Percentiles rank a stretch among this genome's conserved stretches.
Conservation (phyloP, 2,888 invertebrate species). For the Tridacna gigas region DNA sequence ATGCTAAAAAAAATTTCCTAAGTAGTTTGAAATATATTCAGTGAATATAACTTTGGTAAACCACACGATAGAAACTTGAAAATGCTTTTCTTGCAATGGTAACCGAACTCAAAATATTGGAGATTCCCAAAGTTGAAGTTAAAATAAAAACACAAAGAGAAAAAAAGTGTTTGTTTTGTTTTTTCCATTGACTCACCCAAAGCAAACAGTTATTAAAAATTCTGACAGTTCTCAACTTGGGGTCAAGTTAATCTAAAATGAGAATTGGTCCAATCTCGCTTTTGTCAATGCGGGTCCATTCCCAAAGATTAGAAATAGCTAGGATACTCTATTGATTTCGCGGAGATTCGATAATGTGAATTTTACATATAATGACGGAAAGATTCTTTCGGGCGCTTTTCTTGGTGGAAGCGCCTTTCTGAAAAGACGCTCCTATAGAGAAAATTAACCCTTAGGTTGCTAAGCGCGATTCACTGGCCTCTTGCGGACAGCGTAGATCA, state of each 20-base stretch:
- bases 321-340: conserved; percentile 67
- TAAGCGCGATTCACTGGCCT: too few species aligned
- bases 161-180: background rate
- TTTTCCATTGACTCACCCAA: conserved; percentile 40
- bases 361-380: conserved; percentile 63
- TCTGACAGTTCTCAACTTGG: conserved; percentile 66
- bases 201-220: conserved; percentile 64
- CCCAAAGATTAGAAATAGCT: conserved; percentile 49
- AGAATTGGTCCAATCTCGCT: conserved; percentile 69
- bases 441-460: background rate
- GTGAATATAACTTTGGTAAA: too few species aligned
- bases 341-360: conserved; percentile 68
- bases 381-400: too few species aligned
- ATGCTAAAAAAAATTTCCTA: too few species aligned
- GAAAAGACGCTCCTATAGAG: background rate
- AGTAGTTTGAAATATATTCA: too few species aligned
- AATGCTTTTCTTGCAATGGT: too few species aligned
- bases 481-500: too few species aligned
- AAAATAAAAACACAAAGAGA: too few species aligned
- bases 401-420: too few species aligned
- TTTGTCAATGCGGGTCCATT: conserved; percentile 33
- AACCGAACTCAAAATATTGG: too few species aligned
- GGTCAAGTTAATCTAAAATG: conserved; percentile 74
- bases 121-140: too few species aligned
- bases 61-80: too few species aligned